These are phyloP conservation scores for Cochlearius cochlearius DNA, from an alignment of 2,113 vertebrate species.

Conservation along the genomic window DNA sequence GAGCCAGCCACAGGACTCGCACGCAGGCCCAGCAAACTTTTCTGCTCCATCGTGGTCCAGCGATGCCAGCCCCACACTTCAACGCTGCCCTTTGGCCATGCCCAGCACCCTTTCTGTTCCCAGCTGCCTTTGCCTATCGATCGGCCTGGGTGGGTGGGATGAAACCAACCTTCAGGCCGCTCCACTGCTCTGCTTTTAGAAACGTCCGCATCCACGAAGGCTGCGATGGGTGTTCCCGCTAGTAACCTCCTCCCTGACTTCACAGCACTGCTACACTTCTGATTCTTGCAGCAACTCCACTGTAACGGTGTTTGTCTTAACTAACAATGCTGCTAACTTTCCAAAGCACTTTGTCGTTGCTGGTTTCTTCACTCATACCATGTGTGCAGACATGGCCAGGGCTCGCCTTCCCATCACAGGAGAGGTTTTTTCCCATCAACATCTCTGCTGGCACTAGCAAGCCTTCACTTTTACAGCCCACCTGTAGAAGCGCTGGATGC, in stretches of 20 bases:
- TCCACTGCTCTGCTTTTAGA: background rate
- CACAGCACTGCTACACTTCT: accelerated
- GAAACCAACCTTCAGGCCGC: background rate
- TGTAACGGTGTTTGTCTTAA: background rate
- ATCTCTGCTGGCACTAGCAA: background rate
- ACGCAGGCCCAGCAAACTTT: background rate
- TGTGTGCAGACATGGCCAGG: background rate
- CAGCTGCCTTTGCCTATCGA: background rate
- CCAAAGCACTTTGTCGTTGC: background rate
- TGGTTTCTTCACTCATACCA: background rate
- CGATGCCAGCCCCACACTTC: background rate
- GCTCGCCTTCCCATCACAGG: background rate
- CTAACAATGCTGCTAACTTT: background rate
- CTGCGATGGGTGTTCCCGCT: background rate
- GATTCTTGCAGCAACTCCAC: background rate
- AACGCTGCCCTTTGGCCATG: accelerated
- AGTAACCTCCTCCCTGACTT: background rate
- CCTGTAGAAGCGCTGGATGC: background rate
- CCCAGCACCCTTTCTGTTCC: background rate
- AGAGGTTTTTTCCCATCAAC: background rate
- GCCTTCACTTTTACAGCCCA: background rate
- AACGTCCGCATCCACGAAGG: background rate
- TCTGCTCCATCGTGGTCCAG: background rate
- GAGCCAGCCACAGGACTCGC: background rate
- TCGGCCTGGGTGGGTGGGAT: background rate